A percentile compares a stretch with the other conserved stretches of the same genome.
These are phyloP conservation scores for Balaenoptera acutorostrata DNA, from an alignment of 2,113 vertebrate genomes.

Conservation along the genomic window DNA sequence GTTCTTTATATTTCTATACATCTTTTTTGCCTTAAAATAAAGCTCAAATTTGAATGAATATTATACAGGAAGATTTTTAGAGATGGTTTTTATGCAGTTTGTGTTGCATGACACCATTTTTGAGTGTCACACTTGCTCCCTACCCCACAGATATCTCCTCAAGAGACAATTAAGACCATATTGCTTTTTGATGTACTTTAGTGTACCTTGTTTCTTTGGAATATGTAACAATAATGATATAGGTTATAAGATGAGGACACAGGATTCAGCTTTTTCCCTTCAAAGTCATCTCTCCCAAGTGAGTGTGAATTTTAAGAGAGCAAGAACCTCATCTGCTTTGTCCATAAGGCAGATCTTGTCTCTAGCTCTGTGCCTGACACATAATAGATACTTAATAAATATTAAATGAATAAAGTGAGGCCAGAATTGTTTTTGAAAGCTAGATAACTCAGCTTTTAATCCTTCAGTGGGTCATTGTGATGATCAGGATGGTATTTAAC, in stretches of 20 bases:
- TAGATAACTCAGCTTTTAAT: background rate
- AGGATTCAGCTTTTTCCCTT: background rate
- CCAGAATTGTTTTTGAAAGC: background rate
- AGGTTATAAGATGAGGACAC: background rate
- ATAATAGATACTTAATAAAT: background rate
- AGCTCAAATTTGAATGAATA: background rate
- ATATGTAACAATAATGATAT: background rate
- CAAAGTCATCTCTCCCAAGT: background rate
- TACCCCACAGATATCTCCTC: background rate
- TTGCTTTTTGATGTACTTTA: background rate
- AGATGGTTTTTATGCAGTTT: background rate
- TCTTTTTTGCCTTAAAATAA: background rate
- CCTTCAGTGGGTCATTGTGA: background rate
- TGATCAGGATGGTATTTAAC: too few relatives aligned
- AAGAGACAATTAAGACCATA: background rate
- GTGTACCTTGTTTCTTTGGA: background rate
- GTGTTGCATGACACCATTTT: background rate
- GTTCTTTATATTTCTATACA: background rate
- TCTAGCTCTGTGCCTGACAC: background rate
- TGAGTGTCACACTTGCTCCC: background rate
- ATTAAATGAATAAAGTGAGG: background rate
- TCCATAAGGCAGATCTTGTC: background rate
- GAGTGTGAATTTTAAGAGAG: background rate
- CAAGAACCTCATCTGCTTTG: background rate
- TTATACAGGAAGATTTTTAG: background rate